Base-by-base conservation (phyloP, 2,113 vertebrate species). In the Gallinago undulata region DNA sequence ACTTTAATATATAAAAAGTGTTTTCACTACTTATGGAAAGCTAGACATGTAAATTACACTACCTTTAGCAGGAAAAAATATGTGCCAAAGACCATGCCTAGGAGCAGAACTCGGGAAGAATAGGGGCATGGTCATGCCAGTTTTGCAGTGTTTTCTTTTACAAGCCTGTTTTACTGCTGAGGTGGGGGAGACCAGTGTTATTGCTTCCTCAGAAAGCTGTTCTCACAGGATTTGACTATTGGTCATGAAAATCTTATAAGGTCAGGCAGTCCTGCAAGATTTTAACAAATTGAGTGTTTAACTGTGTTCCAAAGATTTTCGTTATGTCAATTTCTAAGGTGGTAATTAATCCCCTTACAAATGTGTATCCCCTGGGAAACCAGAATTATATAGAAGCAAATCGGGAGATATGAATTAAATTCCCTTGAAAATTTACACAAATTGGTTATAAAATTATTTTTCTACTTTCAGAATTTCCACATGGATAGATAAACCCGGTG, bases 1-100 rank as follows among this genome's bases (percentile, higher is more conserved):
- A 92, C 89, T 85, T 92, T 94, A 91, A 92, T 85, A 93, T 66
- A 96, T 93, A 96, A 95, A 79, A 97, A 95, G 78, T 94, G 94
- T 96, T 96, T 96, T 89, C 96, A 96, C 87, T 91, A 55, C 92
- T 96, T 94, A 92, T 66, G 67, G 91, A 95, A 95, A 96, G 92
- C 91, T 94, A 97, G 92, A 94, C 96, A 94, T 95, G 95, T 76
- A 96, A 97, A 97, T 97, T 89, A 96, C n/a, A 5, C 69, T 84
- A 62, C 92, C 73, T 73, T 93, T 69, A 90, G 90, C 94, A 92
- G 62, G 66, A 87, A 92, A 95, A 95, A 90, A 72, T 48, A 90
- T 75, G 80, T 89, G 90, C 88, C 94, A 95, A 89, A 95, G 84
- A 92, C 77, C 81, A 95, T 96, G 96, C 96, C 94, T 91, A 93